Percentiles rank a stretch among this genome's conserved stretches.
phyloP scores from a whole-genome alignment of 2,113 vertebrate genomes.

The Puntigrus tetrazona region DNA sequence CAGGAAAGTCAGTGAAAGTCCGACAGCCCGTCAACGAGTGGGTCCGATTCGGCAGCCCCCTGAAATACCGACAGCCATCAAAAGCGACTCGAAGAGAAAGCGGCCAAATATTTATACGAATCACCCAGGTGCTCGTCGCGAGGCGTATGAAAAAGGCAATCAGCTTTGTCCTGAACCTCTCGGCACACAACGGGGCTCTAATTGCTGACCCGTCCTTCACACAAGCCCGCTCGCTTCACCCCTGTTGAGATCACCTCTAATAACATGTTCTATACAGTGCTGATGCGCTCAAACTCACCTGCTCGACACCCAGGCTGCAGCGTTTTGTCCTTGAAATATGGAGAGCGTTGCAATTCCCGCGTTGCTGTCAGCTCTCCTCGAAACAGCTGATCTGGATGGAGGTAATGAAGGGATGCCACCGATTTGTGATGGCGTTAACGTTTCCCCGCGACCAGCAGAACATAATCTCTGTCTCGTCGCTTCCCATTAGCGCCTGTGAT shows the following conservation, averaged over 20 bases:
- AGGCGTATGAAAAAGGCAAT: conserved; percentile 58
- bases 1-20: conserved; percentile 58
- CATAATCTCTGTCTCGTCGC: conserved; percentile 76
- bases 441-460: conserved; percentile 70
- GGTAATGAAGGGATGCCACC: conserved; percentile 66
- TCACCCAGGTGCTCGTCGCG: conserved; percentile 35
- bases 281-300: conserved; percentile 51
- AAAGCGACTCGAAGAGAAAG: conserved; percentile 62
- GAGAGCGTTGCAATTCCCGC: conserved; percentile 43
- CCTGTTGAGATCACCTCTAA: conserved; percentile 56
- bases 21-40: conserved; percentile 74
- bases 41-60: conserved; percentile 62
- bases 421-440: conserved; percentile 65
- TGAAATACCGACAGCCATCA: conserved; percentile 67
- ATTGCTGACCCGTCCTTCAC: conserved; percentile 62
- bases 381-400: conserved; percentile 63
- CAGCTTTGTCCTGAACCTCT: conserved; percentile 51
- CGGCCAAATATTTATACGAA: conserved; percentile 45
- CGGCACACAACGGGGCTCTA: conserved; percentile 49
- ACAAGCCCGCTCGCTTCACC: conserved; percentile 42
- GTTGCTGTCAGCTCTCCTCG: conserved; percentile 46
- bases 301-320: conserved; percentile 35
- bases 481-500: conserved; percentile 75
- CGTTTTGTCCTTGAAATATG: conserved; percentile 56
- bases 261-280: conserved; percentile 52